phyloP scores from a whole-genome alignment of 2,797 vertebrate genomes.

The Danio albolineatus region DNA sequence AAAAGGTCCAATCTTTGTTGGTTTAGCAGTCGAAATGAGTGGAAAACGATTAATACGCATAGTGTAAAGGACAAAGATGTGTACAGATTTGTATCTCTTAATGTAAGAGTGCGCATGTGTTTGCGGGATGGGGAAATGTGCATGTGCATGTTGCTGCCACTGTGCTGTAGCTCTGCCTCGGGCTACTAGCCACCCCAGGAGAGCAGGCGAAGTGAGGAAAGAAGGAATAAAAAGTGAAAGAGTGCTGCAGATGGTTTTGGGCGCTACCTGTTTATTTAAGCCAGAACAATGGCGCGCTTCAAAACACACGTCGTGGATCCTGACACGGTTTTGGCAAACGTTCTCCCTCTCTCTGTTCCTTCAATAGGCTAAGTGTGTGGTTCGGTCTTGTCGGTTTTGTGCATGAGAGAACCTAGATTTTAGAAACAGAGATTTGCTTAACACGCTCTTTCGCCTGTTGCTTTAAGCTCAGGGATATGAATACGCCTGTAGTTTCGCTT shows the following conservation, averaged over 20 bases:
- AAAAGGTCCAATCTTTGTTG: background rate
- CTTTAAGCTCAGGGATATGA: conserved; percentile 71
- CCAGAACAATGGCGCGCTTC: conserved; percentile 65
- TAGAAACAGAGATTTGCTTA: conserved; percentile 74
- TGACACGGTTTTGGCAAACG: conserved; percentile 68
- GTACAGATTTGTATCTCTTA: background rate
- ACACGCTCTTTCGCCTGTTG: conserved; percentile 74
- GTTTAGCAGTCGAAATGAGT: background rate
- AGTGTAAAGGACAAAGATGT: background rate
- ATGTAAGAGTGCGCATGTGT: conserved; percentile 24
- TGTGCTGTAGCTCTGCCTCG: conserved; percentile 30
- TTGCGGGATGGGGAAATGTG: conserved; percentile 1
- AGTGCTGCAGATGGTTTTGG: conserved; percentile 58
- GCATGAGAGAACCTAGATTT: conserved; percentile 55
- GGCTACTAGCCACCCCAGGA: conserved; percentile 30
- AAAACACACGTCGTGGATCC: conserved; percentile 61
- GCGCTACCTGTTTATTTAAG: conserved; percentile 68
- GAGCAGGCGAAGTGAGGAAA: conserved; percentile 34
- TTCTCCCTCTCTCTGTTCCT: conserved; percentile 51
- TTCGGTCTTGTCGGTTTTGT: conserved; percentile 59
- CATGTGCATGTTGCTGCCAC: conserved; percentile 49
- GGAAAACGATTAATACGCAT: background rate
- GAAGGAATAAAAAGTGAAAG: conserved; percentile 43
- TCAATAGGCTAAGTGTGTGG: conserved; percentile 69
- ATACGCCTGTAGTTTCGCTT: conserved; percentile 11